Evolutionary conservation across 2,113 vertebrate species (phyloP).

Genomic region (Heptranchias perlo): DNA sequence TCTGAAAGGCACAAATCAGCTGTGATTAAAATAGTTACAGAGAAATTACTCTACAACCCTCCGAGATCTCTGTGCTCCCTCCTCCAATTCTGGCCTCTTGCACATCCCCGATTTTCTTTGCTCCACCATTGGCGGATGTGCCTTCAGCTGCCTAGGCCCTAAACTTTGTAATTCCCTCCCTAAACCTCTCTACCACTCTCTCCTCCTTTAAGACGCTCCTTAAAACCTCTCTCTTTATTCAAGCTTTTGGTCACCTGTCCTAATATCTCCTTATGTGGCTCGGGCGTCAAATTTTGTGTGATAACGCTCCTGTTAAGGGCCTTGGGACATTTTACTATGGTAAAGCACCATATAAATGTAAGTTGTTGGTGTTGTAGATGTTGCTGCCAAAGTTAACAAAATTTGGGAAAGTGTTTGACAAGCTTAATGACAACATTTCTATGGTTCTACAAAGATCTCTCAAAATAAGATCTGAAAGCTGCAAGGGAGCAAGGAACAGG

Average conservation of each 20-base stretch:
- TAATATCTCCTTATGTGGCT: neutral
- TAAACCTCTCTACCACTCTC: too few relatives aligned
- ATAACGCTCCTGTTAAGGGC: neutral
- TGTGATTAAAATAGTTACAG: neutral
- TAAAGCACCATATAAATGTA: neutral
- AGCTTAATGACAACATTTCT: neutral
- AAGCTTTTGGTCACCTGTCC: too few relatives aligned
- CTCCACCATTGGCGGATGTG: neutral
- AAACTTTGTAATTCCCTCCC: neutral
- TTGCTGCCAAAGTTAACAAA: neutral
- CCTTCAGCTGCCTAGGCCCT: neutral
- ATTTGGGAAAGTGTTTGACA: neutral
- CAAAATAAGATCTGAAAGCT: neutral
- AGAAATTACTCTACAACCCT: neutral
- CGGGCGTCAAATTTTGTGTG: neutral
- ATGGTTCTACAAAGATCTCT: neutral
- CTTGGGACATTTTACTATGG: neutral
- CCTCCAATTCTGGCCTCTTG: neutral
- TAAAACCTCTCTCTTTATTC: neutral
- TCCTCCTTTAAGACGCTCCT: neutral
- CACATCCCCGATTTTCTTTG: neutral
- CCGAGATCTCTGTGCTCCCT: neutral
- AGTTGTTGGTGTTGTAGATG: neutral
- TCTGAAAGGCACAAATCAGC: neutral
- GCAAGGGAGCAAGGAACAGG: neutral